These are phyloP conservation scores for Cyanoderma ruficeps DNA, from an alignment of 2,113 vertebrate species.

Conservation along the genomic window DNA sequence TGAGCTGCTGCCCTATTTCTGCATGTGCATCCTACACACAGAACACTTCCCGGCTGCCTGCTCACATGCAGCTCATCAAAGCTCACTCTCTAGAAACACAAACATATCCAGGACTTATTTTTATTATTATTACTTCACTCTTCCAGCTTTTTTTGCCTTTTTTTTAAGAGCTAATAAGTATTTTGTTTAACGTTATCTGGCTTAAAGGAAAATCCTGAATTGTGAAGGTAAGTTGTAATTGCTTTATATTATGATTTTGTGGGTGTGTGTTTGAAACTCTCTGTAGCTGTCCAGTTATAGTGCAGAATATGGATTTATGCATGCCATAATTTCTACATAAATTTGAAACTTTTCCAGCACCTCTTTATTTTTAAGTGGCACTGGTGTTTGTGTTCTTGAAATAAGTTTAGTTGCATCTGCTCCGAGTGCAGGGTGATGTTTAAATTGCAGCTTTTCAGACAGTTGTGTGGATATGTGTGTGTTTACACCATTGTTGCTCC, in stretches of 20 bases:
- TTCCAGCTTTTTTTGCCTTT: not conserved
- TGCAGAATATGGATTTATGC: not conserved
- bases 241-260: not conserved
- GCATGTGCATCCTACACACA: not conserved
- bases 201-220: not conserved
- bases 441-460: not conserved
- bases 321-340: not conserved
- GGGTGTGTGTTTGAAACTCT: not conserved
- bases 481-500: not conserved
- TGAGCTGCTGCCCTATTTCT: not conserved
- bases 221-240: not conserved
- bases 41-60: not conserved
- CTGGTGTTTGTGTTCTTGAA: not conserved
- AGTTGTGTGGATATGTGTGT: not conserved
- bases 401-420: not conserved
- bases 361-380: not conserved
- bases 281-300: not conserved
- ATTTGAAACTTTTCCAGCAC: not conserved
- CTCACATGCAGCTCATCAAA: not conserved
- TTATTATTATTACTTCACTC: not conserved
- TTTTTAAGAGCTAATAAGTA: not conserved
- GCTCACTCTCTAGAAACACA: not conserved
- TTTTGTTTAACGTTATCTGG: not conserved
- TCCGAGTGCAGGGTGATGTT: not conserved
- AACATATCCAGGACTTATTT: not conserved